Percentiles rank a stretch among this genome's conserved stretches.
These are phyloP conservation scores for Mythimna impura DNA, from an alignment of 2,888 invertebrate species.

Conservation along the genomic window DNA sequence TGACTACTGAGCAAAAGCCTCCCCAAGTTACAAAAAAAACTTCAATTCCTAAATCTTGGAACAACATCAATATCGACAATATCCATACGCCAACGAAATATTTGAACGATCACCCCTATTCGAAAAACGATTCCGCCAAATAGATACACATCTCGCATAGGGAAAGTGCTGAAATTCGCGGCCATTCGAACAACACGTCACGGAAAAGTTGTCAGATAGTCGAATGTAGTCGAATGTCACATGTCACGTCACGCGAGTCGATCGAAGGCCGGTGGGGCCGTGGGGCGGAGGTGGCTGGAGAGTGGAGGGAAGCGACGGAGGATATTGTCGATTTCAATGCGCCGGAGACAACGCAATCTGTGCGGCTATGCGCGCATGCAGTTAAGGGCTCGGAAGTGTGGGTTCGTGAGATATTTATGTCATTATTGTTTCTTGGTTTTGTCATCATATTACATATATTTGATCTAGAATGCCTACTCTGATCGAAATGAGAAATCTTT, in stretches of 20 bases:
- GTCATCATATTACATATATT: not conserved
- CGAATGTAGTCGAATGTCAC: slow-evolving; percentile 46
- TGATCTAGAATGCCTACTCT: no score
- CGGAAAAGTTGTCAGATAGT: slow-evolving; percentile 40
- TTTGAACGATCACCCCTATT: not conserved
- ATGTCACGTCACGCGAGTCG: slow-evolving; percentile 65
- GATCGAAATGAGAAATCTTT: no score
- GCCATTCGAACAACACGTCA: slow-evolving; percentile 22
- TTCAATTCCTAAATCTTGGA: not conserved
- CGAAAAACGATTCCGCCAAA: not conserved
- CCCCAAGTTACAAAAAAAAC: not conserved
- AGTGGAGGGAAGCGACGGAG: slow-evolving; percentile 74
- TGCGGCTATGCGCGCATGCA: slow-evolving; percentile 58
- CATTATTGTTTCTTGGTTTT: slow-evolving; percentile 7
- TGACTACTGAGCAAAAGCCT: no score
- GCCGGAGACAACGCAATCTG: slow-evolving; percentile 71
- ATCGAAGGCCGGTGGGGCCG: slow-evolving; percentile 76
- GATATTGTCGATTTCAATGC: slow-evolving; percentile 82
- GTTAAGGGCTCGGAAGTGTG: slow-evolving; percentile 34
- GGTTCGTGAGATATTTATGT: not conserved
- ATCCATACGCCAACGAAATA: not conserved
- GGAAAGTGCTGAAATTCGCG: slow-evolving; percentile 17
- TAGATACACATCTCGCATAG: not conserved
- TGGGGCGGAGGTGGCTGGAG: slow-evolving; percentile 32
- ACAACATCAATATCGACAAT: not conserved